phyloP scores from a whole-genome alignment of 2,797 vertebrate species.

The Mormyrus proboscirostris region DNA sequence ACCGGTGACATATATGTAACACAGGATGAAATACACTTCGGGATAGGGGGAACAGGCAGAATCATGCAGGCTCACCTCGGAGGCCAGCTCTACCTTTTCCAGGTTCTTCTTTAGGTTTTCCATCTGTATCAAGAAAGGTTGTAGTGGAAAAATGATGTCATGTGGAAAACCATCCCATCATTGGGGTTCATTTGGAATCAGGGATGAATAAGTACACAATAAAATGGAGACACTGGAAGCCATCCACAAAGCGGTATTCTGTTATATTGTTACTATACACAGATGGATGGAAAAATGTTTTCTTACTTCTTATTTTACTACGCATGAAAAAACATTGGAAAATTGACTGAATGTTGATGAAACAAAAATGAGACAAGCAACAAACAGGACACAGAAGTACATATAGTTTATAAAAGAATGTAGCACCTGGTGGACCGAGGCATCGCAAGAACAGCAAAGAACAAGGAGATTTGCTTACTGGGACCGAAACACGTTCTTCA shows the following conservation, averaged over 20 bases:
- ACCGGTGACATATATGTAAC: background rate
- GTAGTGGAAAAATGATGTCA: background rate
- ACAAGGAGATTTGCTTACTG: background rate
- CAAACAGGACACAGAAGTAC: background rate
- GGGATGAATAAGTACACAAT: conserved; percentile 3
- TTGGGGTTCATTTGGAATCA: background rate
- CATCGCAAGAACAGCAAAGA: background rate
- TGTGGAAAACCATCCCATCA: background rate
- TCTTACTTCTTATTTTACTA: background rate
- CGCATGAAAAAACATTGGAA: conserved; percentile 9
- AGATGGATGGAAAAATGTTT: background rate
- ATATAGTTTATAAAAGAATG: conserved; percentile 27
- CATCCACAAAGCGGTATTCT: conserved; percentile 24
- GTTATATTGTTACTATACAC: conserved; percentile 7
- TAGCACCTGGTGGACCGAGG: background rate
- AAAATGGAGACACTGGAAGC: conserved; percentile 23
- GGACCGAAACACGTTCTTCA: background rate
- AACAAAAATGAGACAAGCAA: conserved; percentile 19
- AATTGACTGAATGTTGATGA: background rate
- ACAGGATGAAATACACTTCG: background rate
- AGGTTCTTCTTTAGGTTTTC: conserved; percentile 80
- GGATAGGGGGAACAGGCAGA: background rate
- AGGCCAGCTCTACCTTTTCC: conserved; percentile 76
- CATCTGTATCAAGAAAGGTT: conserved; percentile 67
- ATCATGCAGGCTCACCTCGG: conserved; percentile 66